These are phyloP conservation scores for Scaptomyza flava DNA, from an alignment of 2,888 invertebrate species.

Conservation along the genomic window DNA sequence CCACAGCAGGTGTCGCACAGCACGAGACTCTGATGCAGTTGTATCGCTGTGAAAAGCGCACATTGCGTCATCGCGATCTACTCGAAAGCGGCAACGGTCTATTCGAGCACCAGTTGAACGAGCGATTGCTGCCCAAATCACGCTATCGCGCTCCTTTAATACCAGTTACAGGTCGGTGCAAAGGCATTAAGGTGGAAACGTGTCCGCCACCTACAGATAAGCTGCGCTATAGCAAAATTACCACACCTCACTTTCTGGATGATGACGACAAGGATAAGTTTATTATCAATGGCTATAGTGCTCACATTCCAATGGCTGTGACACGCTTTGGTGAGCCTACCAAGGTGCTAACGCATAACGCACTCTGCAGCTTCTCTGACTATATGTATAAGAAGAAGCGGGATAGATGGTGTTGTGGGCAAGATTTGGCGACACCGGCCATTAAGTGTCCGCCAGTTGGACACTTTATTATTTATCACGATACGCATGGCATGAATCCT, in stretches of 20 bases:
- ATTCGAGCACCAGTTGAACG: conserved; percentile 76
- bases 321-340: conserved; percentile 81
- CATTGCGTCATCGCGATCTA: conserved; percentile 73
- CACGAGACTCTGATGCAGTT: conserved; percentile 88
- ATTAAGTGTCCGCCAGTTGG: conserved; percentile 68
- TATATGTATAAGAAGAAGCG: conserved; percentile 90
- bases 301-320: conserved; percentile 82
- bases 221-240: conserved; percentile 78
- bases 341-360: conserved; percentile 88
- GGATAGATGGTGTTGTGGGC: conserved; percentile 88
- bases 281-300: conserved; percentile 80
- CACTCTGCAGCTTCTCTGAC: conserved; percentile 90
- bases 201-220: conserved; percentile 86
- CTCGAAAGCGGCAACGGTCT: conserved; percentile 74
- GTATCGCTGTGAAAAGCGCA: conserved; percentile 85
- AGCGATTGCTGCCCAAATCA: conserved; percentile 86
- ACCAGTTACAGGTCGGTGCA: conserved; percentile 88
- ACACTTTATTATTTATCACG: conserved; percentile 88
- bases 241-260: conserved; percentile 82
- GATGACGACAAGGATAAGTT: conserved; percentile 81
- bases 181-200: conserved; percentile 87
- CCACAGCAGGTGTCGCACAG: conserved; percentile 90
- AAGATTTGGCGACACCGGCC: conserved; percentile 73
- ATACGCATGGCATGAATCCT: conserved; percentile 90
- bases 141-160: conserved; percentile 89